Evolutionary conservation across 1,140 invertebrate genomes (phyloP), one percentile per base, ranked within the genome.

Genomic region (Brachionus asplanchnoidis): DNA sequence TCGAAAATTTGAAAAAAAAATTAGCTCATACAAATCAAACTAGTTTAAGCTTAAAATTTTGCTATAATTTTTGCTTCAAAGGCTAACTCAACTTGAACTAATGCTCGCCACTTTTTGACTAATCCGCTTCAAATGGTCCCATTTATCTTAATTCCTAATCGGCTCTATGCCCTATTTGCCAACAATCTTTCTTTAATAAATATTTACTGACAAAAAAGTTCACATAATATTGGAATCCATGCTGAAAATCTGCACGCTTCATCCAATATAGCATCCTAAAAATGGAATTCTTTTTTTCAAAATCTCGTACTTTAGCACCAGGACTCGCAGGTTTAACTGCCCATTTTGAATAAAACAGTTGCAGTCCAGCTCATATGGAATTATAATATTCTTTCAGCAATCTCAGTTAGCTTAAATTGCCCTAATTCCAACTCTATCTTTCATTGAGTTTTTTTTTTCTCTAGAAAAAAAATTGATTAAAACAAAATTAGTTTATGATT

Each of bases 11-110:
- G 32, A 68, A 68, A 73, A 73, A 73, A 73, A 73, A 73, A 73
- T 70, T 70, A 73, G 68, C 68, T 73, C 32, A 73, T 73, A 17
- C 68, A 42, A 40, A 68, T 68, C 66, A 73, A 73, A 73, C 68
- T 73, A 36, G 14, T 73, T 17, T 40, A 8, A 20, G 36, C 8
- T 40, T 73, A 17, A 20, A 32, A 32, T 28, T 68, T 32, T 68
- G 26, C 12, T 68, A 68, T 32, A 32, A 68, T 32, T 32, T 68
- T 68, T 68, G 28, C 26, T 28, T 20, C n/a, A 20, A 68, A 68
- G 66, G 26, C 65, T 4, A 68, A 68, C 2, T 68, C 65, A 68
- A 36, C 66, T 68, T 68, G 66, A 68, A 68, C n/a, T 68, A 68
- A 68, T 68, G 26, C 66, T 32, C 26, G 12, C 66, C n/a, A 68